Evolutionary conservation across 2,888 invertebrate species (phyloP).

Genomic region (Bugula neritina): DNA sequence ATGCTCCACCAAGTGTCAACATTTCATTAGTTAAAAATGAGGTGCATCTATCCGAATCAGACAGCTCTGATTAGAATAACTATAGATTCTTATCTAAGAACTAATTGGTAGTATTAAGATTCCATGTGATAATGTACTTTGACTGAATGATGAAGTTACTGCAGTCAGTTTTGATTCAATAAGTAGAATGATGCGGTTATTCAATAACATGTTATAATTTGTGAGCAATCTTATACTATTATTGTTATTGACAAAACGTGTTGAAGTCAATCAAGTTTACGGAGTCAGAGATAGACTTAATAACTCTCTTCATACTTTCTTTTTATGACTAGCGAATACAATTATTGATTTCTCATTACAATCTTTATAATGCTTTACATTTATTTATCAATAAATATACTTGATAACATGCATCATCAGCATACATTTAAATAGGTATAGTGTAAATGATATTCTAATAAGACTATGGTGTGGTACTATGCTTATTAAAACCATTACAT

Average conservation of each 20-base stretch:
- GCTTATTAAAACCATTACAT: not conserved
- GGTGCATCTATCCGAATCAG: not conserved
- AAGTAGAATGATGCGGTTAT: too few species aligned
- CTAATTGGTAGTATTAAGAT: too few species aligned
- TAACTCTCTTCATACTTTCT: not conserved
- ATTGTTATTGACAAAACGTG: not conserved
- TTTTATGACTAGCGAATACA: not conserved
- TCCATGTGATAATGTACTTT: too few species aligned
- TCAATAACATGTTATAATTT: not conserved
- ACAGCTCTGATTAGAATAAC: not conserved
- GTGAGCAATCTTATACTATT: not conserved
- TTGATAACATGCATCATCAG: not conserved
- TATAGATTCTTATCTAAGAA: too few species aligned
- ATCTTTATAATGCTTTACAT: conserved; percentile 21
- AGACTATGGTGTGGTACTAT: not conserved
- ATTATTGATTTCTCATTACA: conserved; percentile 15
- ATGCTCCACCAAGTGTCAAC: not conserved
- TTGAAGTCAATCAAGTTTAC: not conserved
- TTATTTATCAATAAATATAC: conserved; percentile 25
- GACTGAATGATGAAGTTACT: too few species aligned
- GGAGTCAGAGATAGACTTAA: not conserved
- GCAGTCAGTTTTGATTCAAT: too few species aligned
- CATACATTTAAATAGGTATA: conserved; percentile 1
- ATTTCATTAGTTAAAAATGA: not conserved
- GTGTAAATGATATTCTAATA: not conserved